Conservation (phyloP, 2,797 vertebrate species). For the Sebastes hopkinsi region DNA sequence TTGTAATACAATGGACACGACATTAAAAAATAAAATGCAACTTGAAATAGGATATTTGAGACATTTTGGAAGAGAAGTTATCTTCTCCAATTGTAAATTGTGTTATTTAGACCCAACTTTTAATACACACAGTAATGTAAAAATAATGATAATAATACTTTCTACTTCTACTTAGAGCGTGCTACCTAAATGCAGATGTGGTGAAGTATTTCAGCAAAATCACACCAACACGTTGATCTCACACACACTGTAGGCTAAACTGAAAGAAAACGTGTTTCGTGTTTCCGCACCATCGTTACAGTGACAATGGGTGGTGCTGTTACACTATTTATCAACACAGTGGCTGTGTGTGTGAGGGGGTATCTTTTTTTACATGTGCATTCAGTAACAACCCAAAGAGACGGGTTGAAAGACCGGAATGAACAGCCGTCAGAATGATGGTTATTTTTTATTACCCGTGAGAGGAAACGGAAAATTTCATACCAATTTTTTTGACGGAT, state of each 20-base stretch:
- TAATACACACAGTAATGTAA: background rate
- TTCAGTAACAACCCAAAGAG: slow-evolving; percentile 14
- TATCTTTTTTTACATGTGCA: background rate
- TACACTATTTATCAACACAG: slow-evolving; percentile 26
- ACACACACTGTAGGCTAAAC: background rate
- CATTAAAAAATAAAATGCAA: background rate
- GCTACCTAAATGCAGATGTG: background rate
- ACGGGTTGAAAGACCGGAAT: background rate
- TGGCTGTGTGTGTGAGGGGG: background rate
- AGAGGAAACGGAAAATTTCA: rapidly evolving
- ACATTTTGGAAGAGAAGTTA: background rate
- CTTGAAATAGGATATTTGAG: background rate
- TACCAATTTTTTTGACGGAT: background rate
- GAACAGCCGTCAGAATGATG: background rate
- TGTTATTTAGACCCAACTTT: background rate
- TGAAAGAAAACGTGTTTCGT: background rate
- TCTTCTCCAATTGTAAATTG: background rate
- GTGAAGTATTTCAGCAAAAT: background rate
- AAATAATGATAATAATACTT: background rate
- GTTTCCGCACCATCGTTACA: no score
- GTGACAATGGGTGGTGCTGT: slow-evolving; percentile 60
- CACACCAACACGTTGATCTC: no score
- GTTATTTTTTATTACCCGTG: background rate
- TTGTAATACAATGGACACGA: rapidly evolving
- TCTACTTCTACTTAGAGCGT: no score